Percentiles rank a stretch among this genome's conserved stretches.
Evolutionary conservation across 2,113 vertebrate genomes (phyloP).

Genomic region (Grus americana): DNA sequence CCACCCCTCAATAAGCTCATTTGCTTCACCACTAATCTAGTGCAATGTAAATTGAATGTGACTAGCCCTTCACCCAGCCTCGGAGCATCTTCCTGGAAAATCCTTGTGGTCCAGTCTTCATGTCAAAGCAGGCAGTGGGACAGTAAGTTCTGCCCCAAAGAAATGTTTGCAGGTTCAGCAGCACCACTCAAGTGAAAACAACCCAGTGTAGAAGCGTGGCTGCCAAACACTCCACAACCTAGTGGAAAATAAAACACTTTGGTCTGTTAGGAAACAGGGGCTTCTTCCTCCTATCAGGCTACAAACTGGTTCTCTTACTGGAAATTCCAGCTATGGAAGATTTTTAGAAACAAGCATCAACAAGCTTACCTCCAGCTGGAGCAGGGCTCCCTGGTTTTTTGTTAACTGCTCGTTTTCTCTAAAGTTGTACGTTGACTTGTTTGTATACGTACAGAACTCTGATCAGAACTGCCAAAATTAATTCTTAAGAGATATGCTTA

Average conservation of each 20-base stretch:
- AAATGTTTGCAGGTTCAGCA: neutral
- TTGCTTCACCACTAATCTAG: neutral
- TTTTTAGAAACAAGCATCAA: neutral
- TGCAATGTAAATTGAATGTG: neutral
- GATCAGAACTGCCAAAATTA: slow-evolving; percentile 7
- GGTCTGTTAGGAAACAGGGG: neutral
- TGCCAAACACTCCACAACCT: neutral
- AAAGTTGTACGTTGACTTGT: neutral
- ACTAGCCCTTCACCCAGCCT: neutral
- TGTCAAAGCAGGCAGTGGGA: neutral
- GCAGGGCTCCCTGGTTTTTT: neutral
- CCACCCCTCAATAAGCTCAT: neutral
- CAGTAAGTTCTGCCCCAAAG: neutral
- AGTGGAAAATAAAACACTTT: neutral
- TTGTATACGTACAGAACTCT: neutral
- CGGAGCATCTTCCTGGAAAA: neutral
- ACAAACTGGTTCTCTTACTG: neutral
- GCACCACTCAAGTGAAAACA: neutral
- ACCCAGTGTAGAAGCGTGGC: neutral
- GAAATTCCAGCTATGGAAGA: neutral
- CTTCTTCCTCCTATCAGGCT: neutral
- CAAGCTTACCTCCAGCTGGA: neutral
- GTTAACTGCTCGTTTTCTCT: neutral
- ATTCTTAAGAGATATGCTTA: slow-evolving; percentile 38
- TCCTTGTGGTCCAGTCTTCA: neutral